Conservation (phyloP, 2,888 invertebrate species). For the Idaea biselata region DNA sequence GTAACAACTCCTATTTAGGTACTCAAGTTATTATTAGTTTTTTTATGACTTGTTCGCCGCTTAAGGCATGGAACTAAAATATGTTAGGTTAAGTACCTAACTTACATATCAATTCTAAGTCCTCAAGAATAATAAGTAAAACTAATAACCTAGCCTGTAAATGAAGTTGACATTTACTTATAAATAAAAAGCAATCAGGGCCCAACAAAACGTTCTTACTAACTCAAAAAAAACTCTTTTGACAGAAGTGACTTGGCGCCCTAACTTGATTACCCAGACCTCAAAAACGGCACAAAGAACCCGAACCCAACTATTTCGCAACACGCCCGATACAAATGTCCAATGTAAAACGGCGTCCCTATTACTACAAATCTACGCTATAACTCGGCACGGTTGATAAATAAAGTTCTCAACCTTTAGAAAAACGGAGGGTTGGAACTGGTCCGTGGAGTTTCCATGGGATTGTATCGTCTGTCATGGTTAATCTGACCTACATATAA, state of each 20-base stretch:
- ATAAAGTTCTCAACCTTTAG: constrained; percentile 14
- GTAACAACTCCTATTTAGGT: not conserved
- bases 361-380: constrained; percentile 14
- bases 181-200: not conserved
- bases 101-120: no score
- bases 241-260: not conserved
- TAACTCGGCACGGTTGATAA: constrained; percentile 21
- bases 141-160: no score
- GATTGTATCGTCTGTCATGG: not conserved
- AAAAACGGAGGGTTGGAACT: not conserved
- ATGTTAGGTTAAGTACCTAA: not conserved
- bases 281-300: constrained; percentile 21
- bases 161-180: not conserved
- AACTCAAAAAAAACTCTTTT: not conserved
- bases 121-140: no score
- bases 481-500: not conserved
- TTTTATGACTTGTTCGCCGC: not conserved
- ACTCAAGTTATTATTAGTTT: not conserved
- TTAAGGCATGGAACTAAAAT: no score
- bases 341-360: constrained; percentile 25
- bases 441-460: not conserved
- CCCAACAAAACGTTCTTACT: not conserved
- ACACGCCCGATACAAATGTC: constrained; percentile 26
- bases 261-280: not conserved
- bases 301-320: constrained; percentile 19